Evolutionary conservation across 1,140 invertebrate genomes (phyloP).

Genomic region (Drosophila lacteicornis): DNA sequence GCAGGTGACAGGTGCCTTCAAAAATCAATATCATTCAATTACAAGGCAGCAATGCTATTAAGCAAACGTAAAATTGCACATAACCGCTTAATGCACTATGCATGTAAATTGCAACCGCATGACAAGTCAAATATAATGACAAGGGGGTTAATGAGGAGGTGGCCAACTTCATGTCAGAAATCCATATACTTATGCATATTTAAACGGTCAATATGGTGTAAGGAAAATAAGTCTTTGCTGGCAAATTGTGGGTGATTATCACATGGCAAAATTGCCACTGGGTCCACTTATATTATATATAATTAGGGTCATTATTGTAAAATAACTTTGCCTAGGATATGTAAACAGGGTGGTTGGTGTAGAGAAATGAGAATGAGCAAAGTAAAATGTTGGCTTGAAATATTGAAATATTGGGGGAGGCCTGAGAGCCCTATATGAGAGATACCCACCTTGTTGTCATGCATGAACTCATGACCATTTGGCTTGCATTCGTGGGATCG

Average conservation of each 20-base stretch:
- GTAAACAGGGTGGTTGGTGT: not conserved
- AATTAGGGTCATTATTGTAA: not conserved
- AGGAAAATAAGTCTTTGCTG: not conserved
- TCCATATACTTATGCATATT: conserved; percentile 1
- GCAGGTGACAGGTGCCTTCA: not conserved
- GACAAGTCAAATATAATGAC: conserved; percentile 13
- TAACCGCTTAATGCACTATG: conserved; percentile 21
- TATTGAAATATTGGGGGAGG: not conserved
- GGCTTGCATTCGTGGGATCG: conserved; percentile 97
- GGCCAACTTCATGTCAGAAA: not conserved
- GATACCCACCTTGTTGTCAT: conserved; percentile 90
- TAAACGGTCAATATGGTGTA: not conserved
- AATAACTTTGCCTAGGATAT: not conserved
- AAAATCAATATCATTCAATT: conserved; percentile 19
- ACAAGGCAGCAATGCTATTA: conserved; percentile 10
- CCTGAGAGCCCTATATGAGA: no score
- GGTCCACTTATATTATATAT: not conserved
- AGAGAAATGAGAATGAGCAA: no score
- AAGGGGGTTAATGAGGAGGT: not conserved
- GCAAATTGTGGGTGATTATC: conserved; percentile 5
- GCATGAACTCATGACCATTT: conserved; percentile 94
- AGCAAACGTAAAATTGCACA: conserved; percentile 15
- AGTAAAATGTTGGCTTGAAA: not conserved
- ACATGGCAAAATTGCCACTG: not conserved
- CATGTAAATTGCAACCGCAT: conserved; percentile 35